Conservation (phyloP, 2,797 vertebrate genomes). For the Intellagama lesueurii region DNA sequence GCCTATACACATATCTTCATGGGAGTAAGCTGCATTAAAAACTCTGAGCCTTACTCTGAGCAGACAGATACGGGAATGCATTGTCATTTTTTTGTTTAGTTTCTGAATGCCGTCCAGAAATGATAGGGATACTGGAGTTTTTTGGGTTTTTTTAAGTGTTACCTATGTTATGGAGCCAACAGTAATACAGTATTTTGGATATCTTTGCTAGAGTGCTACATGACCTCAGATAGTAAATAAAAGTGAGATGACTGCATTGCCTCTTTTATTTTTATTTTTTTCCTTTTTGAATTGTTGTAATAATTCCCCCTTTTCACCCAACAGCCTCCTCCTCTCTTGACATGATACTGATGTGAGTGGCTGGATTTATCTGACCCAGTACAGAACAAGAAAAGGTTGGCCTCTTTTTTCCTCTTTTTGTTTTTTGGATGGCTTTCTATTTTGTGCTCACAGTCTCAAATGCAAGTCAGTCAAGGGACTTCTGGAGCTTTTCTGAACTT, state of each 20-base stretch:
- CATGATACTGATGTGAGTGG: not conserved
- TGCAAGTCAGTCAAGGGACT: slow-evolving; percentile 4
- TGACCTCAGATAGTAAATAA: too few species aligned
- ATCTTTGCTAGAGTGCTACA: not conserved
- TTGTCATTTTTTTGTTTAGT: not conserved
- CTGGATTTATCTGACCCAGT: slow-evolving; percentile 5
- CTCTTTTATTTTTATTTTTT: not conserved
- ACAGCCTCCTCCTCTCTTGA: slow-evolving; percentile 18
- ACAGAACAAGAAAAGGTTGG: slow-evolving; percentile 8
- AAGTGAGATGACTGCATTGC: not conserved
- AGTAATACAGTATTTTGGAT: not conserved
- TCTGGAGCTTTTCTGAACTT: not conserved
- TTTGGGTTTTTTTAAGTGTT: not conserved
- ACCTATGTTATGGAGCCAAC: not conserved
- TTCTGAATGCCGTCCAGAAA: not conserved
- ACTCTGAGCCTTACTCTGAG: not conserved
- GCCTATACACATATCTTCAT: not conserved
- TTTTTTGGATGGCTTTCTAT: not conserved
- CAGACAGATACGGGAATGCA: not conserved
- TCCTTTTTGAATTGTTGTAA: not conserved
- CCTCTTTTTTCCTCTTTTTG: not conserved
- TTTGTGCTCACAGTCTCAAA: slow-evolving; percentile 14
- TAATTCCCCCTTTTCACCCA: not conserved
- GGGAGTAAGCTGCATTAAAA: not conserved
- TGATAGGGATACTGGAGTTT: not conserved